Evolutionary conservation across 2,797 vertebrate genomes (phyloP).

Genomic region (Bryconaethiops microstoma): DNA sequence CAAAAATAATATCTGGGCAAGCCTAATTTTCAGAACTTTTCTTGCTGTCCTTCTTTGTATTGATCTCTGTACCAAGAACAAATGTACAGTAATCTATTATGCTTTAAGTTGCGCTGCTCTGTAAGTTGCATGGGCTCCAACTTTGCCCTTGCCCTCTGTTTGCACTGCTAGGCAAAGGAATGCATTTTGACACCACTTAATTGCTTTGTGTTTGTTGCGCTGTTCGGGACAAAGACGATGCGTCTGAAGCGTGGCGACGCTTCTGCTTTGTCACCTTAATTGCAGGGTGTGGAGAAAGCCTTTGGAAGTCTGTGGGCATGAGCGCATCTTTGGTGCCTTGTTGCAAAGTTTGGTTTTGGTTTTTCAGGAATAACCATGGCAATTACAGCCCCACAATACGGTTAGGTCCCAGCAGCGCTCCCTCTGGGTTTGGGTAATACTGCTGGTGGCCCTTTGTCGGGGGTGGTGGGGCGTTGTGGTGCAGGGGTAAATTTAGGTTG

Average conservation of each 20-base stretch:
- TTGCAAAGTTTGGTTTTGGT: constrained; percentile 1
- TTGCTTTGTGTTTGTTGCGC: constrained; percentile 20
- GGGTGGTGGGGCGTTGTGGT: background rate
- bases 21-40: background rate
- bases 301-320: background rate
- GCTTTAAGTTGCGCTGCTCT: background rate
- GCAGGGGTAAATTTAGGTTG: background rate
- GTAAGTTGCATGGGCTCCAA: too few species aligned
- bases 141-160: too few species aligned
- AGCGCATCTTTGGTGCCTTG: background rate
- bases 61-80: background rate
- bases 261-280: constrained; percentile 27
- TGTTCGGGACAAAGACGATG: constrained; percentile 14
- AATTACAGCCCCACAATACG: constrained; percentile 25
- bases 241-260: background rate
- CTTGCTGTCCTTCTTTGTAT: background rate
- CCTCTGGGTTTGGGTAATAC: constrained; percentile 7
- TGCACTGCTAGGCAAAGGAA: background rate
- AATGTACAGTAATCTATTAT: background rate
- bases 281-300: background rate
- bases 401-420: background rate
- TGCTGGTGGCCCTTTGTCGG: background rate
- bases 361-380: background rate
- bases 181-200: constrained; percentile 16
- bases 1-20: background rate